Evolutionary conservation across 2,113 vertebrate genomes (phyloP).

Genomic region (Neolamprologus falcicula): DNA sequence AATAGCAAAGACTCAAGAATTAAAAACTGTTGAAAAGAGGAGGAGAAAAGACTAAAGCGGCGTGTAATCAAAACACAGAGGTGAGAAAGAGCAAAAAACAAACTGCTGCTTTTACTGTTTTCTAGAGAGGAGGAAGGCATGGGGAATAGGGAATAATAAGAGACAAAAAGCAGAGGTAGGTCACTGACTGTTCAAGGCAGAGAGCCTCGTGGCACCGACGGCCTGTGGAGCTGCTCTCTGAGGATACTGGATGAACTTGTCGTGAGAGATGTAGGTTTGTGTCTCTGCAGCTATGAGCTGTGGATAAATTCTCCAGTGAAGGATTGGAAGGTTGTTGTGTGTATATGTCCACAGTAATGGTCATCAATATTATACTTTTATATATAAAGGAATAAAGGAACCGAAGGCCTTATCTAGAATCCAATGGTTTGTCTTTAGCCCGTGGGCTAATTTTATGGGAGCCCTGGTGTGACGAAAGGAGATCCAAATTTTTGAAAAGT

Average conservation of each 20-base stretch:
- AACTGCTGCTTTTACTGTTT: not conserved
- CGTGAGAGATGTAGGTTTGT: constrained; percentile 11
- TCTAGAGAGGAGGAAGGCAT: not conserved
- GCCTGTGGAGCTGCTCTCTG: constrained; percentile 47
- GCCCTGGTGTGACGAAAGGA: not conserved
- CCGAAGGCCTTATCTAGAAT: not conserved
- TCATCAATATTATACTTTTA: not conserved
- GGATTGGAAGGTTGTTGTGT: not conserved
- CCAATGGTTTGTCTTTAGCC: not conserved
- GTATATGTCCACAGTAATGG: not conserved
- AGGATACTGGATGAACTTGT: constrained; percentile 43
- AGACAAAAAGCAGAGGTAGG: not conserved
- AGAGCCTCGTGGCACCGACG: constrained; percentile 40
- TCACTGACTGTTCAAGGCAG: constrained; percentile 19
- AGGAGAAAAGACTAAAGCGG: not conserved
- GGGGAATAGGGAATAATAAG: constrained; percentile 1
- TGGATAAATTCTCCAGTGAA: not conserved
- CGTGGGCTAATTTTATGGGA: not conserved
- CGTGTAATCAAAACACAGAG: not conserved
- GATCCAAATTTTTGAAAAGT: not conserved
- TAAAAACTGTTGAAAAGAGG: not conserved
- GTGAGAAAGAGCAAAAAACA: not conserved
- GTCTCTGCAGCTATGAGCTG: not conserved
- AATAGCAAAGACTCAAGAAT: not conserved
- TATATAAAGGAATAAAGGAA: not conserved